These are phyloP conservation scores for Eulemur macaco DNA, from an alignment of 2,113 vertebrate species.

Conservation along the genomic window DNA sequence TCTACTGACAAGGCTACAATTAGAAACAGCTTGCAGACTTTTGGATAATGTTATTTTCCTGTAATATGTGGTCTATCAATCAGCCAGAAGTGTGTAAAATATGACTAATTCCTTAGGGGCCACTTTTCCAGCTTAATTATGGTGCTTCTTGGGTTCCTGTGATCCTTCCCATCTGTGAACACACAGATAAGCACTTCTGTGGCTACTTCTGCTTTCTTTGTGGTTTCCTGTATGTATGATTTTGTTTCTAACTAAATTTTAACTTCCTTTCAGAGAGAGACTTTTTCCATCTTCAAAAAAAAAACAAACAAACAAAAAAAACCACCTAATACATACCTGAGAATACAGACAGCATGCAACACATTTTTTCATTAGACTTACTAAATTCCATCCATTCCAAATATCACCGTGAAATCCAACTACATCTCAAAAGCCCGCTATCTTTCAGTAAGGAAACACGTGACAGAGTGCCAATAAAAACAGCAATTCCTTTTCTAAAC, in stretches of 20 bases:
- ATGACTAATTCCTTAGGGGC: not conserved
- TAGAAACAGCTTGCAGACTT: slow-evolving; percentile 46
- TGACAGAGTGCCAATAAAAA: slow-evolving; percentile 47
- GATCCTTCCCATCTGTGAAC: slow-evolving; percentile 41
- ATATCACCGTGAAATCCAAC: slow-evolving; percentile 56
- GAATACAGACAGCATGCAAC: slow-evolving; percentile 36
- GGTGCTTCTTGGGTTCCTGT: not conserved
- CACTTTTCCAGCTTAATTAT: not conserved
- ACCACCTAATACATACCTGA: slow-evolving; percentile 39
- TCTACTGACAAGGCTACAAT: slow-evolving; percentile 32
- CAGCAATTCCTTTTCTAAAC: slow-evolving; percentile 63
- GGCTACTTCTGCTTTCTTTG: not conserved
- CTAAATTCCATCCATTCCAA: slow-evolving; percentile 63
- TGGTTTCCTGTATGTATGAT: slow-evolving; percentile 19
- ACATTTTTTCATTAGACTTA: slow-evolving; percentile 61
- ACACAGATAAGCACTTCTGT: slow-evolving; percentile 53
- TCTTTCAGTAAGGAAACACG: slow-evolving; percentile 36
- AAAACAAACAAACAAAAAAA: slow-evolving; percentile 54
- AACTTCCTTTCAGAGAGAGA: slow-evolving; percentile 59
- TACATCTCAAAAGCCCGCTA: slow-evolving; percentile 58
- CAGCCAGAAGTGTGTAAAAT: slow-evolving; percentile 58
- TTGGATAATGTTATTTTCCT: slow-evolving; percentile 49
- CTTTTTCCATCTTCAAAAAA: slow-evolving; percentile 55
- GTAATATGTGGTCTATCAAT: not conserved
- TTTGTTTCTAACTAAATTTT: slow-evolving; percentile 66